phyloP scores from a whole-genome alignment of 2,888 invertebrate species.

The Eristalis intricaria region DNA sequence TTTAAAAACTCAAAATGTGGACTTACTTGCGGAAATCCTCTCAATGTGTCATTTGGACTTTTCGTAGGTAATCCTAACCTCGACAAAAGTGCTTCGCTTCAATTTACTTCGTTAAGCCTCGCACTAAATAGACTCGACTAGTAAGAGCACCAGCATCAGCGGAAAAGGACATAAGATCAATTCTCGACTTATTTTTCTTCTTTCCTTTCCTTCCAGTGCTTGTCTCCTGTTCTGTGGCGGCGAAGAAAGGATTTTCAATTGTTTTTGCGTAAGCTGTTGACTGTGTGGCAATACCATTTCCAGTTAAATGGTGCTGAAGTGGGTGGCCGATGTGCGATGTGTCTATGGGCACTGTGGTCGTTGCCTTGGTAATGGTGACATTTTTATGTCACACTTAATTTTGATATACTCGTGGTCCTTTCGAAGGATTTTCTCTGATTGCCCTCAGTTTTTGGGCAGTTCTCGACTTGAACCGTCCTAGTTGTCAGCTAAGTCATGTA shows the following conservation, averaged over 20 bases:
- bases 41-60: constrained; percentile 65
- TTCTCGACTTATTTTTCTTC: constrained; percentile 47
- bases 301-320: constrained; percentile 63
- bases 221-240: neutral
- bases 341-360: constrained; percentile 39
- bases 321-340: neutral
- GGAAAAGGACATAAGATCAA: constrained; percentile 58
- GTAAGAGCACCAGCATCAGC: neutral
- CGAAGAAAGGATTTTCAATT: constrained; percentile 64
- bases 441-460: constrained; percentile 53
- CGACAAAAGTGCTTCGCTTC: constrained; percentile 63
- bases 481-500: constrained; percentile 16
- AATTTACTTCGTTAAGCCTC: constrained; percentile 65
- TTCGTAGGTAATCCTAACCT: constrained; percentile 62
- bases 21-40: constrained; percentile 59
- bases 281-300: constrained; percentile 47
- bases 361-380: constrained; percentile 61
- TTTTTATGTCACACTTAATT: constrained; percentile 71
- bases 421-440: constrained; percentile 66
- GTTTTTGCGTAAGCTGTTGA: constrained; percentile 64
- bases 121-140: constrained; percentile 56
- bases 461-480: constrained; percentile 21
- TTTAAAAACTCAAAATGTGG: constrained; percentile 64
- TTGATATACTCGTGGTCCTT: constrained; percentile 68
- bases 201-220: neutral